A percentile compares a stretch with the other conserved stretches of the same genome.
phyloP scores from a whole-genome alignment of 2,113 vertebrate genomes.

The Tonatia bakeri region DNA sequence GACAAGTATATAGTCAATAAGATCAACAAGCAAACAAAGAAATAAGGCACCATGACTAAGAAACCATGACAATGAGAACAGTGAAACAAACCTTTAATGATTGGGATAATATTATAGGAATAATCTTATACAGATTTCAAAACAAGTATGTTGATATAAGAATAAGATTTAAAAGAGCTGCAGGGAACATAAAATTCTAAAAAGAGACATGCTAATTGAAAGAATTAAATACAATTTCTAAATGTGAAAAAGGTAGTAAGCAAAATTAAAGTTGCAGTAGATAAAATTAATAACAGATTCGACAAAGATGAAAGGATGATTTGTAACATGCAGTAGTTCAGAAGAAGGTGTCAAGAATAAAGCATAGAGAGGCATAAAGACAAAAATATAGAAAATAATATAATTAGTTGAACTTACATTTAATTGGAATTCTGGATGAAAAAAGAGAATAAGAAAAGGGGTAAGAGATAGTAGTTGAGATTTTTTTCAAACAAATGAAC shows the following conservation, averaged over 20 bases:
- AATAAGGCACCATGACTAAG: not conserved
- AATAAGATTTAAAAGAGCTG: not conserved
- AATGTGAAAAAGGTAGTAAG: not conserved
- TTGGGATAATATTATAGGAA: not conserved
- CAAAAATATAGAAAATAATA: not conserved
- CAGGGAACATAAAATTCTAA: not conserved
- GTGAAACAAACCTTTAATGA: not conserved
- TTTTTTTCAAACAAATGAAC: not conserved
- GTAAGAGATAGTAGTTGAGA: not conserved
- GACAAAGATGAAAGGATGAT: not conserved
- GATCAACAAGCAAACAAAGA: not conserved
- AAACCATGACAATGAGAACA: not conserved
- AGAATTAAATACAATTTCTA: not conserved
- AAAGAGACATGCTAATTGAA: not conserved
- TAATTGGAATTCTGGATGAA: not conserved
- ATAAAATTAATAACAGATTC: not conserved
- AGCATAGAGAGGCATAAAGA: not conserved
- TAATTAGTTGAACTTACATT: not conserved
- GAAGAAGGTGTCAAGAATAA: not conserved
- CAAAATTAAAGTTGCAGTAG: not conserved
- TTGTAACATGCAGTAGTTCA: not conserved
- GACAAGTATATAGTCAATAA: not conserved
- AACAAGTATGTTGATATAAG: not conserved
- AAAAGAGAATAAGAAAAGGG: not conserved
- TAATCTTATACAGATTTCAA: not conserved